These are phyloP conservation scores for Bombus difficillimus DNA, from an alignment of 1,140 invertebrate species.

Conservation along the genomic window DNA sequence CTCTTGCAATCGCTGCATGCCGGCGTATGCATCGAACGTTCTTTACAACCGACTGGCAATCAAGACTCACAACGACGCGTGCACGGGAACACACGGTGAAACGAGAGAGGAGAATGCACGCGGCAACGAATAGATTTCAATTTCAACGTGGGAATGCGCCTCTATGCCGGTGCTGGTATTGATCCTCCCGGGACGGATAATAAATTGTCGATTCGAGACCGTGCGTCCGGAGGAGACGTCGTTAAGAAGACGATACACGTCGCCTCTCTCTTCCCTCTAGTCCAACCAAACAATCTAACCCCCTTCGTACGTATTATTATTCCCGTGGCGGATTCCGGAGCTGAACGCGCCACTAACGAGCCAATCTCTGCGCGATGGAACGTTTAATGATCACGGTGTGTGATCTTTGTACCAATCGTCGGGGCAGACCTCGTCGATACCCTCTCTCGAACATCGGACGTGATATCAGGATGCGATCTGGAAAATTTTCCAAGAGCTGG, in stretches of 20 bases:
- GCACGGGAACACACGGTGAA: not conserved
- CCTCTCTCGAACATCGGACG: not conserved
- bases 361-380: conserved; percentile 23
- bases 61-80: conserved; percentile 22
- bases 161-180: not conserved
- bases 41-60: conserved; percentile 56
- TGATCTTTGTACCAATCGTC: conserved; percentile 1
- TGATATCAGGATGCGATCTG: not conserved
- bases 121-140: conserved; percentile 41
- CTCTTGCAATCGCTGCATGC: conserved; percentile 54
- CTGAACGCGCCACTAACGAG: conserved; percentile 29
- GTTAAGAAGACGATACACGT: conserved; percentile 34
- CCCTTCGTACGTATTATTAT: conserved; percentile 29
- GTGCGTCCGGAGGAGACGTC: conserved; percentile 7
- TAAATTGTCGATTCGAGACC: conserved; percentile 45
- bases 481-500: not conserved
- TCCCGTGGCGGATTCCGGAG: not conserved
- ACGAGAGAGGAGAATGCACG: no score
- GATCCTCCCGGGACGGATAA: conserved; percentile 35
- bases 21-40: conserved; percentile 59
- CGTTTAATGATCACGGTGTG: conserved; percentile 22
- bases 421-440: no score
- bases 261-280: not conserved
- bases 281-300: not conserved
- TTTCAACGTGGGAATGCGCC: conserved; percentile 42